phyloP scores from a whole-genome alignment of 2,888 invertebrate genomes.

The Diarsia dahlii region DNA sequence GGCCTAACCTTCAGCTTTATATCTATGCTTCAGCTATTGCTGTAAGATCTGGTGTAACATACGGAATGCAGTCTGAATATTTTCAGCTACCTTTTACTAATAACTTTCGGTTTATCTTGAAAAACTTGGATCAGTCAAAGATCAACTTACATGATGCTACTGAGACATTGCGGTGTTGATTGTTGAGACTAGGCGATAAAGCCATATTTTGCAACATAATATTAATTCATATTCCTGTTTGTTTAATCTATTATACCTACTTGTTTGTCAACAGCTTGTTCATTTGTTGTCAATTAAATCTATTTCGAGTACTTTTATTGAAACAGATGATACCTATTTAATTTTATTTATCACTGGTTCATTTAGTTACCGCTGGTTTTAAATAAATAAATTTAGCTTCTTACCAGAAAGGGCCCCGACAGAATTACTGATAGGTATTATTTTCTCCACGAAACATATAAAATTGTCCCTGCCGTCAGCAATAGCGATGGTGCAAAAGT shows the following conservation, averaged over 20 bases:
- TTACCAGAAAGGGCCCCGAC: too few species aligned
- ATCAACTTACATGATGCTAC: constrained; percentile 10
- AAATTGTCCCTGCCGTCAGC: background rate
- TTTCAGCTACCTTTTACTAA: background rate
- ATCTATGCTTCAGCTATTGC: background rate
- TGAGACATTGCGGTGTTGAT: background rate
- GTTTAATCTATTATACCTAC: background rate
- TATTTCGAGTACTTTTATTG: too few species aligned
- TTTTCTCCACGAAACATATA: background rate
- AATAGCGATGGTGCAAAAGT: background rate
- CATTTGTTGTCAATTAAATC: background rate
- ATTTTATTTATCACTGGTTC: too few species aligned
- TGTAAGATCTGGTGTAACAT: background rate
- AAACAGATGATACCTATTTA: too few species aligned
- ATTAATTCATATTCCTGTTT: background rate
- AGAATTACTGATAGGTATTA: too few species aligned
- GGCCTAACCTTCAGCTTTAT: background rate
- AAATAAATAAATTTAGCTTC: background rate
- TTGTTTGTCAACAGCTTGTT: background rate
- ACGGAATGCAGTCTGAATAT: background rate
- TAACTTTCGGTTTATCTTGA: background rate
- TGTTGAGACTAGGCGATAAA: constrained; percentile 14
- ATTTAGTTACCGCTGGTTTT: background rate
- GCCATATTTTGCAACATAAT: background rate
- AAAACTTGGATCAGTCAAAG: constrained; percentile 19